phyloP scores from a whole-genome alignment of 2,888 invertebrate genomes.

The Strigamia crassipes region DNA sequence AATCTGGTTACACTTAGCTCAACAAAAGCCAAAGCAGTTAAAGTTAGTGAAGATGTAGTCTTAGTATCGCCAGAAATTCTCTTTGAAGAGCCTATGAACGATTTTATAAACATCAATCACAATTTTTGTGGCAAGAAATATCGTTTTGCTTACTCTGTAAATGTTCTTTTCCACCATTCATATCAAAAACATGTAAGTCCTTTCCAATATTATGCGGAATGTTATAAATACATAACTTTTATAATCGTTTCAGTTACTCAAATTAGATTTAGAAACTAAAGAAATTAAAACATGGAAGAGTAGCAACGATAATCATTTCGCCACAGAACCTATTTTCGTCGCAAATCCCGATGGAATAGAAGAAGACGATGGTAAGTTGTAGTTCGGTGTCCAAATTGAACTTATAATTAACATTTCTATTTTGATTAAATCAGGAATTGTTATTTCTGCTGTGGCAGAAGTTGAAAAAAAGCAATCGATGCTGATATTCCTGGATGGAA shows the following conservation, averaged over 20 bases:
- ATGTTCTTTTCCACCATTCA: not conserved
- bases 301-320: not conserved
- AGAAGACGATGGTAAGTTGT: not conserved
- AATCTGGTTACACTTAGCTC: not conserved
- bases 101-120: constrained; percentile 63
- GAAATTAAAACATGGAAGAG: not conserved
- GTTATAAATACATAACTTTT: not conserved
- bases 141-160: constrained; percentile 60
- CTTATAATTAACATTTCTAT: too few relatives aligned
- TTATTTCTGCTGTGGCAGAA: not conserved
- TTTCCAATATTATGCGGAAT: not conserved
- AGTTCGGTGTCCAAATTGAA: not conserved
- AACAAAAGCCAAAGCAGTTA: not conserved
- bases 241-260: constrained; percentile 28
- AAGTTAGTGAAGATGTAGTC: not conserved
- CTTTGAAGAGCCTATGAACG: constrained; percentile 52
- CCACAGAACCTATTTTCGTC: constrained; percentile 27
- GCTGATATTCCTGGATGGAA: constrained; percentile 48
- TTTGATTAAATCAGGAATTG: not conserved
- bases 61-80: not conserved
- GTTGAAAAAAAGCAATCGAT: not conserved
- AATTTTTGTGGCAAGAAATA: constrained; percentile 60
- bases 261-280: constrained; percentile 25
- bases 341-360: constrained; percentile 17
- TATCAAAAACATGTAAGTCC: not conserved